Conservation (phyloP, 2,888 invertebrate species). For the Pediacus dermestoides region DNA sequence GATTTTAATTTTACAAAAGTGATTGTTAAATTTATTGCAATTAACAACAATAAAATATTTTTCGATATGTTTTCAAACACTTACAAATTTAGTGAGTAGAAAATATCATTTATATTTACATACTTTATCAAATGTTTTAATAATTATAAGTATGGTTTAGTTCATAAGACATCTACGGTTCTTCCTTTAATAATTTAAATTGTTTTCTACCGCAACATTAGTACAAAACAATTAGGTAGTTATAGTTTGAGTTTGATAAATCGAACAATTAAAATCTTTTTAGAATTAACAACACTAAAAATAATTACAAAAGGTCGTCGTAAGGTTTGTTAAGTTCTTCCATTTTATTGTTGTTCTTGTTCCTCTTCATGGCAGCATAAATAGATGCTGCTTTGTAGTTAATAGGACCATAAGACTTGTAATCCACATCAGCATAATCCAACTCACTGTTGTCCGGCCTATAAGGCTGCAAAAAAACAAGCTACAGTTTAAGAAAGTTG, state of each 20-base stretch:
- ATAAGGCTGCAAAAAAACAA: constrained; percentile 63
- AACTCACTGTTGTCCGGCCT: constrained; percentile 74
- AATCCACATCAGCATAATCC: constrained; percentile 87
- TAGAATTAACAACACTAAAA: constrained; percentile 10
- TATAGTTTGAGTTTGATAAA: too few relatives aligned
- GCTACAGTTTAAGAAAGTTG: constrained; percentile 3
- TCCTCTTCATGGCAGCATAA: constrained; percentile 71
- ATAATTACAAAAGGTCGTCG: constrained; percentile 42
- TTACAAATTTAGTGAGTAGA: constrained; percentile 7
- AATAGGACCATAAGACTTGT: constrained; percentile 86
- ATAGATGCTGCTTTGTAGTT: constrained; percentile 88
- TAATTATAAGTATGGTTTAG: constrained; percentile 1
- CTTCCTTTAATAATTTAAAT: too few relatives aligned
- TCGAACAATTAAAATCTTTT: too few relatives aligned
- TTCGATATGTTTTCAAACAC: constrained; percentile 29
- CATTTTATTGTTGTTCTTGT: constrained; percentile 48
- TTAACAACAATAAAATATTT: constrained; percentile 20
- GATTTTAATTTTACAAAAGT: constrained; percentile 1
- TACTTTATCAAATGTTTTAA: constrained; percentile 1
- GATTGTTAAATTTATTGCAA: not conserved
- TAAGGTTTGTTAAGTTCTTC: constrained; percentile 38
- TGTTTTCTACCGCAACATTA: too few relatives aligned
- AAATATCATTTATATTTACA: constrained; percentile 10
- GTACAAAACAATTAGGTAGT: too few relatives aligned
- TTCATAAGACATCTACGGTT: constrained; percentile 15